phyloP scores from a whole-genome alignment of 2,888 invertebrate species.

The Polydrusus cervinus region DNA sequence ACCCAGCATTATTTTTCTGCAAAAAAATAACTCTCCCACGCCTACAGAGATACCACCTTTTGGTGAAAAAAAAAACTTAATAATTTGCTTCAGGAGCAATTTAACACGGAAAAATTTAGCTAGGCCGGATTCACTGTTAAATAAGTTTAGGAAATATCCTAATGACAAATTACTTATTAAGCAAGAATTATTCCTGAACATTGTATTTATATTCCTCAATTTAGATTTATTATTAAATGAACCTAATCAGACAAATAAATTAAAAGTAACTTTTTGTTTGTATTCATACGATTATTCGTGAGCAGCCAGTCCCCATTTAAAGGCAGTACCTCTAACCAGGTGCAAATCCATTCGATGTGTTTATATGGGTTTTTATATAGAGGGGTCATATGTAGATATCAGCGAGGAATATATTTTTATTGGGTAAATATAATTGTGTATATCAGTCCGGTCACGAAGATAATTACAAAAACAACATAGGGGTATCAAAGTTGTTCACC shows the following conservation, averaged over 20 bases:
- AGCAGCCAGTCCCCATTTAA: constrained; percentile 2
- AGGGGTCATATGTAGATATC: constrained; percentile 34
- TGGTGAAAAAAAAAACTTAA: no score
- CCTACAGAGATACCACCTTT: no score
- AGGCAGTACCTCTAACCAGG: constrained; percentile 32
- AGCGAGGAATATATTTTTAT: constrained; percentile 5
- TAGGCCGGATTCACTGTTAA: no score
- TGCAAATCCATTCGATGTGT: constrained; percentile 20
- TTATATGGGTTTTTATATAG: constrained; percentile 22
- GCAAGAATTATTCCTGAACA: no score
- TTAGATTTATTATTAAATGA: not conserved
- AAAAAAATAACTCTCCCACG: no score
- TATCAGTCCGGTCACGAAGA: constrained; percentile 32
- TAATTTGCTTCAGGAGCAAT: no score
- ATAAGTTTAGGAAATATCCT: no score
- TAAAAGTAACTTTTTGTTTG: constrained; percentile 16
- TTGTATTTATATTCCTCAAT: no score
- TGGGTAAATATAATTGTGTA: constrained; percentile 4
- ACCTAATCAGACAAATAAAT: not conserved
- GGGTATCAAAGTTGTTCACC: constrained; percentile 2
- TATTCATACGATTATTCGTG: constrained; percentile 8
- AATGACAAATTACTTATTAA: no score
- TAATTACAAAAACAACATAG: constrained; percentile 22
- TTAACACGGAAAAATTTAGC: no score
- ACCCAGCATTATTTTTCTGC: no score